Evolutionary conservation across 2,888 invertebrate genomes (phyloP).

Genomic region (Spodoptera picta): DNA sequence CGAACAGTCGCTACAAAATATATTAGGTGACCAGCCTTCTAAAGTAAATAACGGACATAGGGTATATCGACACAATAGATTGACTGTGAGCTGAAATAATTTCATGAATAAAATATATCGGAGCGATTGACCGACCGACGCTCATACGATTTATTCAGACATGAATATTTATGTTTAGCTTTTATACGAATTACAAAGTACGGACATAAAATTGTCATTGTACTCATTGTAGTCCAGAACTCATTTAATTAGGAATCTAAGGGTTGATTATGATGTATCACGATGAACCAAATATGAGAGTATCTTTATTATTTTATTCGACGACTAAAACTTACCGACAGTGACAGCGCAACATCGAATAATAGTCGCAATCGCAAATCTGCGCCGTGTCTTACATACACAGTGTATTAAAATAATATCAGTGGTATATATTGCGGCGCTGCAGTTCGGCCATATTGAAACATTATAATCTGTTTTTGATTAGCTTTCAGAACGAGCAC

Average conservation of each 20-base stretch:
- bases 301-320: no score
- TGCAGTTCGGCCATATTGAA: constrained; percentile 34
- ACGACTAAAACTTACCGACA: no score
- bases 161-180: constrained; percentile 39
- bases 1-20: no score
- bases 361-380: not conserved
- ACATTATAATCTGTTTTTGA: constrained; percentile 41
- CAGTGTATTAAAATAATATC: constrained; percentile 54
- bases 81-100: constrained; percentile 28
- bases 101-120: constrained; percentile 42
- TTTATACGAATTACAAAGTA: constrained; percentile 21
- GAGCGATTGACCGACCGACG: constrained; percentile 27
- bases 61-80: constrained; percentile 28
- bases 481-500: constrained; percentile 20
- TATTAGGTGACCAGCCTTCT: not conserved
- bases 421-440: constrained; percentile 35
- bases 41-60: not conserved
- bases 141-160: constrained; percentile 25
- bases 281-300: no score
- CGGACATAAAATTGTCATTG: constrained; percentile 7
- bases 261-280: no score
- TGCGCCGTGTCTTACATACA: constrained; percentile 17
- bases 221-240: not conserved
- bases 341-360: no score
- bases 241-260: not conserved